Evolutionary conservation across 1,140 invertebrate genomes (phyloP).

Genomic region (Delia radicum): DNA sequence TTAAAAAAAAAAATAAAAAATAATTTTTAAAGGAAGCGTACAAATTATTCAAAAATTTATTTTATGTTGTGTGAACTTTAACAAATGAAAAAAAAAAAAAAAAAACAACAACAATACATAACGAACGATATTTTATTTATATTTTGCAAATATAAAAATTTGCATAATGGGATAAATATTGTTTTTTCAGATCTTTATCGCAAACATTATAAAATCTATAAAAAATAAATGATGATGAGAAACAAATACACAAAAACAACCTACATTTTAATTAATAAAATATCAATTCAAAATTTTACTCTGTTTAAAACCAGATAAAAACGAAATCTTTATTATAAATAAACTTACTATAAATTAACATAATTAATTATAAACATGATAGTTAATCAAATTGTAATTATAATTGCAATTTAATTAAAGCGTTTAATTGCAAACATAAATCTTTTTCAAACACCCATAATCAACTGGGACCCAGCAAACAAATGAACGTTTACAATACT

Average conservation of each 20-base stretch:
- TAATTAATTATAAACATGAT: conserved; percentile 28
- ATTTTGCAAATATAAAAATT: background rate
- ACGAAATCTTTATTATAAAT: background rate
- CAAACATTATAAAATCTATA: background rate
- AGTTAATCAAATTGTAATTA: conserved; percentile 23
- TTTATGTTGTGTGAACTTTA: no score
- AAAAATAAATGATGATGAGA: background rate
- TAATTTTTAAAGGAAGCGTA: no score
- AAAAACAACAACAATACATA: no score
- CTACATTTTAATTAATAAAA: background rate
- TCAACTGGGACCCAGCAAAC: background rate
- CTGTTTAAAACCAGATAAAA: background rate
- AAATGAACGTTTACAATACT: background rate
- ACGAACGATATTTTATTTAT: no score
- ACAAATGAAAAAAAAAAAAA: no score
- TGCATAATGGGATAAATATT: background rate
- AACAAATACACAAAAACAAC: background rate
- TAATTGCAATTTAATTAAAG: conserved; percentile 29
- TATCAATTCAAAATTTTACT: background rate
- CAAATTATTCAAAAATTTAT: no score
- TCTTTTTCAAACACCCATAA: conserved; percentile 17
- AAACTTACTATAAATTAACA: conserved; percentile 13
- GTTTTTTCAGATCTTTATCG: background rate
- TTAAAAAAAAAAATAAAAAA: no score
- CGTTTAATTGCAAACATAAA: conserved; percentile 26